phyloP scores from a whole-genome alignment of 2,113 vertebrate genomes.

The sheep (Ovis aries) region DNA sequence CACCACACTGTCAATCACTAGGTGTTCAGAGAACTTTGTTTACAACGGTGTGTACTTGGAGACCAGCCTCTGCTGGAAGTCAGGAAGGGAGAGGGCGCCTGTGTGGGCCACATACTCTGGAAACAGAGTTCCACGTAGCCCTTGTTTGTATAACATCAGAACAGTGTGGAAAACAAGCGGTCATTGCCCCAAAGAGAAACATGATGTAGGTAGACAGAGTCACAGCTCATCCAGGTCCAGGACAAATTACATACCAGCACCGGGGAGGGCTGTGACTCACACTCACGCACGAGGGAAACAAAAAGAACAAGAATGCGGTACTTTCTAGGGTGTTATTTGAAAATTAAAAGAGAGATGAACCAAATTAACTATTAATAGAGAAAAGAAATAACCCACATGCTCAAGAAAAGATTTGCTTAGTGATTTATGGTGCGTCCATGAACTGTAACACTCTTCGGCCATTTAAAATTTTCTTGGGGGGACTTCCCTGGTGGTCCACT shows the following conservation, averaged over 20 bases:
- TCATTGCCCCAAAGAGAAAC: slow-evolving; percentile 51
- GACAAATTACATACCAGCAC: neutral
- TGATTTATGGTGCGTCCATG: neutral
- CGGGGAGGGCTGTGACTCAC: neutral
- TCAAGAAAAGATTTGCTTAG: neutral
- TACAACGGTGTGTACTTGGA: slow-evolving; percentile 71
- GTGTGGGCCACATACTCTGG: neutral
- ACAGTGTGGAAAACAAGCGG: slow-evolving; percentile 40
- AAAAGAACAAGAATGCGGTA: neutral
- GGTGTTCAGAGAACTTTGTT: slow-evolving; percentile 70
- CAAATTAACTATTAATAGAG: neutral
- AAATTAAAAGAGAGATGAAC: neutral
- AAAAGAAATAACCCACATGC: neutral
- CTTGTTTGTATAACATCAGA: slow-evolving; percentile 35
- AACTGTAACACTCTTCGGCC: neutral
- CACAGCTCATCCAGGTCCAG: neutral
- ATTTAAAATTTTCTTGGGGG: neutral
- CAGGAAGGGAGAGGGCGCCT: neutral
- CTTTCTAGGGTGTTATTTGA: neutral
- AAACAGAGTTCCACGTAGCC: neutral
- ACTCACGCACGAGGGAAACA: neutral
- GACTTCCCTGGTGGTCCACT: neutral
- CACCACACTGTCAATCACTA: slow-evolving; percentile 27
- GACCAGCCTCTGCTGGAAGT: slow-evolving; percentile 33
- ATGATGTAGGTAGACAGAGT: slow-evolving; percentile 29